These are phyloP conservation scores for Drosophila nasuta DNA, from an alignment of 1,140 invertebrate genomes.

Conservation along the genomic window DNA sequence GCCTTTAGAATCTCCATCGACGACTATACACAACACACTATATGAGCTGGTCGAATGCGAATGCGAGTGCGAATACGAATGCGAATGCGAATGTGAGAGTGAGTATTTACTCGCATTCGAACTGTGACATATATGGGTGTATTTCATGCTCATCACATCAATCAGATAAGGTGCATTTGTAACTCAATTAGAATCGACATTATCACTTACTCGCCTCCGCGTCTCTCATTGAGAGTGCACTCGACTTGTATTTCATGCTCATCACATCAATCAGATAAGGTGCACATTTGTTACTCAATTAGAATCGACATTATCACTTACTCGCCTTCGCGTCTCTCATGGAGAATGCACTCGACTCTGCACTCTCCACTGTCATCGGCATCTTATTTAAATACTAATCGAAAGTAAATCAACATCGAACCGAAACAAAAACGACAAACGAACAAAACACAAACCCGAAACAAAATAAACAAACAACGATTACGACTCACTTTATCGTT, in stretches of 20 bases:
- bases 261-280: conserved; percentile 70
- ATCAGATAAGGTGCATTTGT: conserved; percentile 79
- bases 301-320: conserved; percentile 51
- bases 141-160: conserved; percentile 53
- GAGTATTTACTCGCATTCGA: conserved; percentile 5
- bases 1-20: conserved; percentile 1
- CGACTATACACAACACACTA: conserved; percentile 4
- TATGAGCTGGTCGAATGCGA: background rate
- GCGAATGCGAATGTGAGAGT: background rate
- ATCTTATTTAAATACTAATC: conserved; percentile 33
- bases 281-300: conserved; percentile 72
- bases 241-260: conserved; percentile 49
- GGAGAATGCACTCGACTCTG: background rate
- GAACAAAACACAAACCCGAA: background rate
- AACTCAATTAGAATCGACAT: conserved; percentile 67
- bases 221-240: background rate
- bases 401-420: conserved; percentile 19
- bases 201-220: conserved; percentile 26
- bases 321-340: background rate
- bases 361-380: conserved; percentile 10
- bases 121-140: conserved; percentile 63
- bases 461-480: conserved; percentile 11
- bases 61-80: background rate
- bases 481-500: background rate
- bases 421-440: conserved; percentile 3